Base-by-base conservation (phyloP, 1,140 invertebrate species). In the Rhyzopertha dominica region DNA sequence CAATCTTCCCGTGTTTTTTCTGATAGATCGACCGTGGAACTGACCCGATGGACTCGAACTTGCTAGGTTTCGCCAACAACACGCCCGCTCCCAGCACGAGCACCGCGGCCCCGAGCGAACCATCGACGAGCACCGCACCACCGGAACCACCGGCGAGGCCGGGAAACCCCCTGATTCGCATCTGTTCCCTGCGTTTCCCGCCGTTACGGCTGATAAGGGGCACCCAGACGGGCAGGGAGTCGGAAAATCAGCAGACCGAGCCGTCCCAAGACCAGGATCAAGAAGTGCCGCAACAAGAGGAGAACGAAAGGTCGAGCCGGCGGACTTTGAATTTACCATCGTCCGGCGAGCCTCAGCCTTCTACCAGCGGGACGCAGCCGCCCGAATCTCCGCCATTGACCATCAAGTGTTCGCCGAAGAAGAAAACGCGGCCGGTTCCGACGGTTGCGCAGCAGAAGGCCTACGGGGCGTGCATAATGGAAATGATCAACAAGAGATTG, bases 21-120 rank as follows among this genome's bases (percentile, higher is more conserved):
- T 59, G 53, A 29, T 53, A 80, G 78, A 79, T 75, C 54, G 78
- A 81, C 59, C 71, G 78, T 23, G 79, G 80, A 1, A 82, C 80
- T 4, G 80, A 83, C 60, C 79, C 80, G 2, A 81, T 82, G 78
- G 78, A 81, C 47, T 43, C 53, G 8, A 53, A 44, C 35, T 42
- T 31, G 46, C 29, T 22, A 49, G 46, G n/a, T n/a, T n/a, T n/a
- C 22, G 23, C 43, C 18, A 62, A 43, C 22, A 61, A 63, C 47
- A 54, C 51, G 8, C 43, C 54, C 12, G 39, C 42, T 19, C 14
- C 47, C n/a, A 32, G 47, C 23, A 13, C 45, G 14, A 40, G 18
- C 19, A 48, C 35, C n/a, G 17, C 42, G 13, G 28, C 37, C 20
- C n/a, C 49, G 25, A 23, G 10, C 43, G 8, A 3, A 3, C 18